Evolutionary conservation across 2,888 invertebrate genomes (phyloP).

Genomic region (Melipona bicolor): DNA sequence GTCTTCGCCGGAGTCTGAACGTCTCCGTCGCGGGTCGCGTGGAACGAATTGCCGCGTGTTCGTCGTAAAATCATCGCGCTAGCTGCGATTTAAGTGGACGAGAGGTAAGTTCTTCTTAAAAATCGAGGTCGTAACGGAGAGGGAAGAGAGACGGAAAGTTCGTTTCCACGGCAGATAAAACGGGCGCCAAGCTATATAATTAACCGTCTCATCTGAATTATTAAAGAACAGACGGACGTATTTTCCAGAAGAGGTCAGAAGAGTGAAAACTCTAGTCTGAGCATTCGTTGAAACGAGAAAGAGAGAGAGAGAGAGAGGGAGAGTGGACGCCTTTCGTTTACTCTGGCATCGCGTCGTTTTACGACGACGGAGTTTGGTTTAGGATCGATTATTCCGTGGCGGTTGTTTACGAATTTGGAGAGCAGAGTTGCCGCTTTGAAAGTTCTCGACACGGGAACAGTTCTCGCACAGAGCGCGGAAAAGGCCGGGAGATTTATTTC

Average conservation of each 20-base stretch:
- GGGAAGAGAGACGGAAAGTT: neutral
- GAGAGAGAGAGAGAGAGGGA: too few species aligned
- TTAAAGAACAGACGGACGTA: conserved; percentile 47
- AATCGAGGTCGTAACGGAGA: neutral
- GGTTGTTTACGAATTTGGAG: conserved; percentile 42
- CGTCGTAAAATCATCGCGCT: neutral
- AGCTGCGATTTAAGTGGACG: neutral
- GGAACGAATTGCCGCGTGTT: neutral
- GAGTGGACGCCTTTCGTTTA: conserved; percentile 11
- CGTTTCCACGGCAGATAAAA: conserved; percentile 31
- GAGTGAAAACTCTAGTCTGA: conserved; percentile 31
- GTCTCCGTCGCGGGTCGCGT: conserved; percentile 16
- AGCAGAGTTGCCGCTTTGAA: neutral
- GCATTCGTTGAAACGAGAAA: neutral
- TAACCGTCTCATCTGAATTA: conserved; percentile 48
- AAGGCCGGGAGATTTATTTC: neutral
- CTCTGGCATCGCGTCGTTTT: conserved; percentile 1
- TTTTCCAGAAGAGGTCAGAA: neutral
- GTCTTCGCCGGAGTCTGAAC: conserved; percentile 1
- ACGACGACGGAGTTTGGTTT: neutral
- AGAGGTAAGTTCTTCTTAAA: too few species aligned
- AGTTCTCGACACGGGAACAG: conserved; percentile 2
- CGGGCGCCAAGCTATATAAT: conserved; percentile 42
- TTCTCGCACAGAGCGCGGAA: neutral
- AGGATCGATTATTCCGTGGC: neutral